Evolutionary conservation across 2,888 invertebrate species (phyloP).

Genomic region (Lottia scabra): DNA sequence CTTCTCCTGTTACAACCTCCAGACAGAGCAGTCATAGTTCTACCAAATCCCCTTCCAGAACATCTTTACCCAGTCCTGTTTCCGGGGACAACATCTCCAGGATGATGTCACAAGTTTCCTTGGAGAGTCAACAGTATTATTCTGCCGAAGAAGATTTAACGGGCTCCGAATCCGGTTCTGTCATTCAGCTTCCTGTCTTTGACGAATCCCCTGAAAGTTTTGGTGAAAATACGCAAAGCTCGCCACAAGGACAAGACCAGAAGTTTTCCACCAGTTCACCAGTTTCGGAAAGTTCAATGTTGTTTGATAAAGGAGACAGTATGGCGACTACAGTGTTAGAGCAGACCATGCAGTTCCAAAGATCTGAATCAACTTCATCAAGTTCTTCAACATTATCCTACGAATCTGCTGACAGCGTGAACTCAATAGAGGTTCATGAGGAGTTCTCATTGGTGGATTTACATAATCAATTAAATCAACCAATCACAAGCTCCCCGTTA

Average conservation of each 20-base stretch:
- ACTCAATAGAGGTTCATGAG: constrained; percentile 71
- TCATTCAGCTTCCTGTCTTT: not conserved
- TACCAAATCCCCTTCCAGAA: constrained; percentile 19
- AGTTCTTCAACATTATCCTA: constrained; percentile 50
- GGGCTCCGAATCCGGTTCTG: constrained; percentile 10
- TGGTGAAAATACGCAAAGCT: no score
- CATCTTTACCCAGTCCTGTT: constrained; percentile 31
- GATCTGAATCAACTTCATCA: constrained; percentile 10
- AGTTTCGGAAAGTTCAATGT: not conserved
- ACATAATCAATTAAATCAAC: constrained; percentile 91
- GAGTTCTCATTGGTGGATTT: constrained; percentile 76
- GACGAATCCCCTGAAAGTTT: not conserved
- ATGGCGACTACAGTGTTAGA: not conserved
- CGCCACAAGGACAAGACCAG: no score
- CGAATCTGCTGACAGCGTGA: constrained; percentile 79
- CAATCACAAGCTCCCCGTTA: constrained; percentile 92
- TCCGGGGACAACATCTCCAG: constrained; percentile 22
- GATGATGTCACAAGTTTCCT: constrained; percentile 44
- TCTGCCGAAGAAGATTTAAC: constrained; percentile 87
- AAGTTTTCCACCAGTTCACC: not conserved
- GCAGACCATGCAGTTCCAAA: not conserved
- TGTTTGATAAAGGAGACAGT: constrained; percentile 11
- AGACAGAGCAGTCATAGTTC: constrained; percentile 10
- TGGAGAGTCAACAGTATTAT: constrained; percentile 82
- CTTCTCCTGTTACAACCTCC: not conserved